These are phyloP conservation scores for Trachelus troglodyta DNA, from an alignment of 2,888 invertebrate species.

Conservation along the genomic window DNA sequence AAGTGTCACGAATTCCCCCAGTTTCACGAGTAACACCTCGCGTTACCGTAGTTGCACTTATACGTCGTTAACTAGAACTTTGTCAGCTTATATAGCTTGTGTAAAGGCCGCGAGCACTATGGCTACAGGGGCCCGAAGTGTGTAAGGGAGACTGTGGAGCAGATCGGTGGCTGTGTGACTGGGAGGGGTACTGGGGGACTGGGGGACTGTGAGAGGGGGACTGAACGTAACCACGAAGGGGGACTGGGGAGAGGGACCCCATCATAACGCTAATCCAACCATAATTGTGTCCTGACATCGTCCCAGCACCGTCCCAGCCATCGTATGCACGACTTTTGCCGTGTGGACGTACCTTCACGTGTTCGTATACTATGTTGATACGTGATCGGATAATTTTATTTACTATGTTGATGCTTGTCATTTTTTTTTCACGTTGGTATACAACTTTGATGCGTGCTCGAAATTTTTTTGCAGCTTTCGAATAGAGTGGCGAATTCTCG, in stretches of 20 bases:
- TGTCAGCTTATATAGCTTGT: constrained; percentile 62
- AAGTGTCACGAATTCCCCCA: constrained; percentile 21
- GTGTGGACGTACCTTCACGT: not conserved
- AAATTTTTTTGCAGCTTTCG: not conserved
- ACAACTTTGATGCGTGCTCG: not conserved
- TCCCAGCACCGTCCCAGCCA: not conserved
- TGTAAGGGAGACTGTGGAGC: constrained; percentile 19
- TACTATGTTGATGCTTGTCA: no score
- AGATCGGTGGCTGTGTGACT: constrained; percentile 17
- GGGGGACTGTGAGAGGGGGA: constrained; percentile 2
- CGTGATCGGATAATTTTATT: not conserved
- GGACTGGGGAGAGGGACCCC: constrained; percentile 27
- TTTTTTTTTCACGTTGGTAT: no score
- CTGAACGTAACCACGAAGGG: constrained; percentile 10
- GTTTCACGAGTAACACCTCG: constrained; percentile 18
- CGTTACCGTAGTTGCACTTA: constrained; percentile 40
- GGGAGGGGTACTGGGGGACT: constrained; percentile 12
- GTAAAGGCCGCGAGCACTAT: constrained; percentile 49
- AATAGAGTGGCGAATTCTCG: no score
- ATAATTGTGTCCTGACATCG: constrained; percentile 30
- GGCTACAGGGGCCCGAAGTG: constrained; percentile 40
- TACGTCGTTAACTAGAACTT: constrained; percentile 52
- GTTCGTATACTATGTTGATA: not conserved
- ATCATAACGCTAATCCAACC: constrained; percentile 31
- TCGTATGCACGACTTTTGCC: not conserved